These are phyloP conservation scores for Sander vitreus DNA, from an alignment of 2,113 vertebrate species.

Conservation along the genomic window DNA sequence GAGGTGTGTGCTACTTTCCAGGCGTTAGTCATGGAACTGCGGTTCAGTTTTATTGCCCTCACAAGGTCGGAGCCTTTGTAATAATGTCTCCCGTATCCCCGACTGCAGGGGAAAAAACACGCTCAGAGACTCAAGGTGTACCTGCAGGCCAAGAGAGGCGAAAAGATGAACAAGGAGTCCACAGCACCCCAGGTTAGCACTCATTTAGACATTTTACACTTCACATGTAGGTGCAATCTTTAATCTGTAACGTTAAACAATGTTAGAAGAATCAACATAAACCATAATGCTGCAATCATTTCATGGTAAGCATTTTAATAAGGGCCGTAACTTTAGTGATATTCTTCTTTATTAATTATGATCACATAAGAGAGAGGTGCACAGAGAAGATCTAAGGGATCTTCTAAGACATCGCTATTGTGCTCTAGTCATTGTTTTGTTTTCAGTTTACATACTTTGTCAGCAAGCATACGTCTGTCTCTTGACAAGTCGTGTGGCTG, in stretches of 20 bases:
- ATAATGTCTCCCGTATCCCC: constrained; percentile 4
- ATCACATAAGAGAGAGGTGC: neutral
- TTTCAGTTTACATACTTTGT: neutral
- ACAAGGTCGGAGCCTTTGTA: neutral
- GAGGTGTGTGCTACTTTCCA: constrained; percentile 78
- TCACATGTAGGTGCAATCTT: neutral
- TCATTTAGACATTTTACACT: constrained; percentile 6
- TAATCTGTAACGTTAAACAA: neutral
- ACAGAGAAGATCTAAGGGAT: neutral
- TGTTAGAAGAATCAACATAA: neutral
- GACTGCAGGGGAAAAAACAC: constrained; percentile 88
- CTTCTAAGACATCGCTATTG: neutral
- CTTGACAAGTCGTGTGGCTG: neutral
- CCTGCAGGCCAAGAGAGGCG: constrained; percentile 79
- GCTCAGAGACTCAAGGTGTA: constrained; percentile 85
- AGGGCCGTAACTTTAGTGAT: neutral
- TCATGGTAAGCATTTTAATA: neutral
- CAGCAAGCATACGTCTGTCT: neutral
- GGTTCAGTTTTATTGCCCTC: neutral
- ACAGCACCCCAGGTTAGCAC: constrained; percentile 70
- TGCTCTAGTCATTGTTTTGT: neutral
- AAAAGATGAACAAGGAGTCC: constrained; percentile 62
- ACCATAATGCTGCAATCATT: neutral
- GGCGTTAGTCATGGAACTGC: neutral
- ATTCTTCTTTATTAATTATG: neutral